Base-by-base conservation (phyloP, 2,888 invertebrate species). In the Troglohyphantes excavatus region DNA sequence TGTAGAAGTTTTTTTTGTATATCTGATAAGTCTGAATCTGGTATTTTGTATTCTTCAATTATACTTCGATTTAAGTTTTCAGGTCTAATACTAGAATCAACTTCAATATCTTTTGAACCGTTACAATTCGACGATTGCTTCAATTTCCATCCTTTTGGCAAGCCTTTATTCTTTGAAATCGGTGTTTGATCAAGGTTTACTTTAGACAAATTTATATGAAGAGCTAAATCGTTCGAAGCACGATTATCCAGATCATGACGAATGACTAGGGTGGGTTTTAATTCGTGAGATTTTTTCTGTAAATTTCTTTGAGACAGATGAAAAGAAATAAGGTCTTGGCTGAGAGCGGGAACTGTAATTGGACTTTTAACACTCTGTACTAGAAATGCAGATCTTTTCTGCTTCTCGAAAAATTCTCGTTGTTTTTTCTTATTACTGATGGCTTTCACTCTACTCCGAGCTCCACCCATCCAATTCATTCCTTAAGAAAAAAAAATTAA, bases 381-480 rank as follows among this genome's bases (percentile, higher is more conserved):
- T n/a, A 67, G 39, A 43, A 43, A 39, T 0, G 68, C 53, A 26
- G 26, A 21, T 59, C 21, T 46, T 13, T 39, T 85, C 19, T 59
- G 46, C 29, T 68, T 78, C 23, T 85, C 29, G 29, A 85, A 85
- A 19, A 85, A 85, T 17, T 85, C 85, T 61, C 43, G 23, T 61
- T 85, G 85, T 43, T 76, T 85, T n/a, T 85, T 85, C 39, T 76
- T 59, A 2, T 76, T 76, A 61, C 27, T 76, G 13, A 9, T 53
- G n/a, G 59, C 68, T 39, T 70, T 76, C 9, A 85, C 23, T 26
- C 85, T 46, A 68, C 21, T 85, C 2, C 85, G 23, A 70, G 85
- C 85, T 21, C 85, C 85, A 59, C 85, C 85, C 53, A 85, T 67
- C 85, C 85, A 85, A 78, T 85, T 85, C 85, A 85, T 85, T 43